Evolutionary conservation across 2,797 vertebrate species (phyloP).

Genomic region (Molossus molossus): DNA sequence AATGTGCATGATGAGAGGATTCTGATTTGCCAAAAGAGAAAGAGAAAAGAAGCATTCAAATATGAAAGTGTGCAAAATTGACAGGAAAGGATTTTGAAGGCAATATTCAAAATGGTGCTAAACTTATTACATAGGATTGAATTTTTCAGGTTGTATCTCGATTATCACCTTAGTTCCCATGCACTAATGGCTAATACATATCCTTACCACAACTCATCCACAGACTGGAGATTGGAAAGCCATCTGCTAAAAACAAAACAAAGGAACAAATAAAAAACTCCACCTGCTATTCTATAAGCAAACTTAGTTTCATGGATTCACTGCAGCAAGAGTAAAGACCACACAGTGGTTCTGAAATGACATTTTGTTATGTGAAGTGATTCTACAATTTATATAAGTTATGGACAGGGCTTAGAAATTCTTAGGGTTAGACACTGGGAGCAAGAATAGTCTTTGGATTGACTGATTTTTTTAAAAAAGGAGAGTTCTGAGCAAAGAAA

Average conservation of each 20-base stretch:
- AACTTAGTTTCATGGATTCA: not conserved
- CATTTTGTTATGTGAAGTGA: not conserved
- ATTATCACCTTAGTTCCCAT: not conserved
- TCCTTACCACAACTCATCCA: not conserved
- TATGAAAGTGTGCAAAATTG: not conserved
- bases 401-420: not conserved
- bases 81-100: not conserved
- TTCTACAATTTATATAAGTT: not conserved
- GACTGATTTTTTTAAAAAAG: not conserved
- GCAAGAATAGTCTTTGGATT: not conserved
- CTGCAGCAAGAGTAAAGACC: not conserved
- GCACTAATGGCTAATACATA: not conserved
- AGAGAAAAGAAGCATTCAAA: not conserved
- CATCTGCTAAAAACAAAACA: not conserved
- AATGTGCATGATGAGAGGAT: not conserved
- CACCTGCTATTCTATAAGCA: not conserved
- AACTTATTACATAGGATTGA: not conserved
- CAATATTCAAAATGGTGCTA: not conserved
- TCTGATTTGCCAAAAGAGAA: not conserved
- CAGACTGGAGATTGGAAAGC: not conserved
- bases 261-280: not conserved
- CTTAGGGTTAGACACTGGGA: not conserved
- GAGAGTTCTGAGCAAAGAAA: not conserved
- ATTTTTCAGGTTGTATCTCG: constrained; percentile 8
- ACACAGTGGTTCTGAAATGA: not conserved